Percentiles rank a stretch among this genome's conserved stretches.
Conservation (phyloP, 2,113 vertebrate genomes). For the Condylura cristata region DNA sequence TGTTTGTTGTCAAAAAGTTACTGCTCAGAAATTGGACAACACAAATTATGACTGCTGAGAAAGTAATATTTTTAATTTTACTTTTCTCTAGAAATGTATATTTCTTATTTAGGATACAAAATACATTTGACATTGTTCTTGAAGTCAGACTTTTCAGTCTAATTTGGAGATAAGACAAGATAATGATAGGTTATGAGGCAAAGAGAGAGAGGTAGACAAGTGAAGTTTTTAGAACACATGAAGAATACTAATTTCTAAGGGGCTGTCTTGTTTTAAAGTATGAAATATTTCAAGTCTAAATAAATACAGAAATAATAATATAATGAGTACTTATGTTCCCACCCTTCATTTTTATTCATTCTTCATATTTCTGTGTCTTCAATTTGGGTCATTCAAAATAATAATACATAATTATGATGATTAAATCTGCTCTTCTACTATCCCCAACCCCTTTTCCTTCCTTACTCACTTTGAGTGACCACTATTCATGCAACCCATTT, state of each 20-base stretch:
- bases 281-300: neutral
- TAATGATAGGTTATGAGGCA: neutral
- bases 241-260: neutral
- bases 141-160: neutral
- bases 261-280: neutral
- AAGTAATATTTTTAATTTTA: neutral
- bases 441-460: neutral
- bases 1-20: neutral
- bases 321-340: neutral
- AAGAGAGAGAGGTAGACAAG: neutral
- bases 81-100: neutral
- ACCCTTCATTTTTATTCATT: neutral
- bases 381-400: neutral
- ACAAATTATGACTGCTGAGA: neutral
- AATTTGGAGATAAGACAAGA: neutral
- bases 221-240: neutral
- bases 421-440: neutral
- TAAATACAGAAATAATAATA: neutral
- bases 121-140: neutral
- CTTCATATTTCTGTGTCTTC: neutral
- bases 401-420: neutral
- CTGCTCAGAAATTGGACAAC: neutral
- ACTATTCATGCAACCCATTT: neutral
- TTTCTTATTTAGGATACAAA: neutral
- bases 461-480: neutral